Evolutionary conservation across 2,797 vertebrate species (phyloP).

Genomic region (Rhinichthys osculus): DNA sequence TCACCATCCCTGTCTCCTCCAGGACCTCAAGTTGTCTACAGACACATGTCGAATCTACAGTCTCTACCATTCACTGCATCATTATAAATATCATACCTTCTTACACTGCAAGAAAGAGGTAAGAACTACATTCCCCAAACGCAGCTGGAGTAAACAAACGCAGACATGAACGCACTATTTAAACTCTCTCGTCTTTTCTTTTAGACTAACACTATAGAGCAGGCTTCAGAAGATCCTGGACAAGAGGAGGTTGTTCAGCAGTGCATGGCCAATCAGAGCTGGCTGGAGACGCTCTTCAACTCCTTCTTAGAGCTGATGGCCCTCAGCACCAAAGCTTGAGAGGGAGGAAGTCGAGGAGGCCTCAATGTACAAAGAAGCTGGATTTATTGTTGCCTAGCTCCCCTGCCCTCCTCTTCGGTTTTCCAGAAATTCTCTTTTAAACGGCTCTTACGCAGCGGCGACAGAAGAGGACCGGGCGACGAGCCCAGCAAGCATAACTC

Average conservation of each 20-base stretch:
- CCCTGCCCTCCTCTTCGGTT: constrained; percentile 28
- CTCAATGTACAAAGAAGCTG: constrained; percentile 37
- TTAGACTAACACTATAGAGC: constrained; percentile 91
- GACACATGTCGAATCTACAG: constrained; percentile 89
- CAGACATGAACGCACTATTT: neutral
- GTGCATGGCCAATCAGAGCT: constrained; percentile 95
- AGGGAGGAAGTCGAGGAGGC: constrained; percentile 20
- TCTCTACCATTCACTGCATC: constrained; percentile 92
- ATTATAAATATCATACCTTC: constrained; percentile 97
- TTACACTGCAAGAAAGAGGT: constrained; percentile 96
- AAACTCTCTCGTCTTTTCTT: constrained; percentile 25
- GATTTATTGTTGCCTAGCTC: constrained; percentile 46
- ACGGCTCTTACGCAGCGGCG: constrained; percentile 29
- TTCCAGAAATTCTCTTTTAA: constrained; percentile 46
- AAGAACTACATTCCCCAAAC: constrained; percentile 48
- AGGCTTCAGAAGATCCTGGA: constrained; percentile 90
- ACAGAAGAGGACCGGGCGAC: neutral
- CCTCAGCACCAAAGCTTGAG: constrained; percentile 82
- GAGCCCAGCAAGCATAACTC: constrained; percentile 35
- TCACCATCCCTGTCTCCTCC: constrained; percentile 27
- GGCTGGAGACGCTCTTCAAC: constrained; percentile 92
- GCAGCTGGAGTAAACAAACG: neutral
- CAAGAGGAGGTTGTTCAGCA: constrained; percentile 96
- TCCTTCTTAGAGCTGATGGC: constrained; percentile 93
- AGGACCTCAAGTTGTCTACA: constrained; percentile 91